Evolutionary conservation across 1,140 invertebrate genomes (phyloP).

Genomic region (Leptinotarsa lineolata): DNA sequence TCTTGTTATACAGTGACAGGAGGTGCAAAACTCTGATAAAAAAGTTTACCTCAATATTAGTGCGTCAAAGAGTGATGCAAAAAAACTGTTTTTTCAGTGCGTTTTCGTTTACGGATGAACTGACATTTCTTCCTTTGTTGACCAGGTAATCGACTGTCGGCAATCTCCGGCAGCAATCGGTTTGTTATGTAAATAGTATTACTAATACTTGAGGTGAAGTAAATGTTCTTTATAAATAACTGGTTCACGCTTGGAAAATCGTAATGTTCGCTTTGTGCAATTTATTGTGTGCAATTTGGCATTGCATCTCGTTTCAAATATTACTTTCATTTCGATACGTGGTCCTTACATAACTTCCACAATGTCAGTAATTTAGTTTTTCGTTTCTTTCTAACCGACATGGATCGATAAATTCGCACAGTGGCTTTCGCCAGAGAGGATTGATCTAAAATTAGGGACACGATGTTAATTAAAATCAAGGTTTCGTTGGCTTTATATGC

Average conservation of each 20-base stretch:
- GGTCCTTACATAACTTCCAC: neutral
- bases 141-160: slow-evolving; percentile 44
- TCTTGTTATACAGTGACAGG: no score
- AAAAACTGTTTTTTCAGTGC: neutral
- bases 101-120: slow-evolving; percentile 32
- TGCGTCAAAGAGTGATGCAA: slow-evolving; percentile 20
- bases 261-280: slow-evolving; percentile 1
- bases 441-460: no score
- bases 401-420: neutral
- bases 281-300: neutral
- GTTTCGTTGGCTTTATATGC: no score
- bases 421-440: no score
- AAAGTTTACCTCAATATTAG: neutral
- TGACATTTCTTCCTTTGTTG: slow-evolving; percentile 43
- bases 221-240: neutral
- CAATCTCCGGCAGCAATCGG: slow-evolving; percentile 34
- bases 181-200: slow-evolving; percentile 50
- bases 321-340: neutral
- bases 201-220: slow-evolving; percentile 13
- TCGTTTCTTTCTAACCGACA: neutral
- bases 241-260: neutral
- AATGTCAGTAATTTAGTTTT: neutral
- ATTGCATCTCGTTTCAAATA: neutral
- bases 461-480: no score
- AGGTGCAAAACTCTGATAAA: neutral